Evolutionary conservation across 2,113 vertebrate species (phyloP).

Genomic region (Ptychochromis oligacanthus): DNA sequence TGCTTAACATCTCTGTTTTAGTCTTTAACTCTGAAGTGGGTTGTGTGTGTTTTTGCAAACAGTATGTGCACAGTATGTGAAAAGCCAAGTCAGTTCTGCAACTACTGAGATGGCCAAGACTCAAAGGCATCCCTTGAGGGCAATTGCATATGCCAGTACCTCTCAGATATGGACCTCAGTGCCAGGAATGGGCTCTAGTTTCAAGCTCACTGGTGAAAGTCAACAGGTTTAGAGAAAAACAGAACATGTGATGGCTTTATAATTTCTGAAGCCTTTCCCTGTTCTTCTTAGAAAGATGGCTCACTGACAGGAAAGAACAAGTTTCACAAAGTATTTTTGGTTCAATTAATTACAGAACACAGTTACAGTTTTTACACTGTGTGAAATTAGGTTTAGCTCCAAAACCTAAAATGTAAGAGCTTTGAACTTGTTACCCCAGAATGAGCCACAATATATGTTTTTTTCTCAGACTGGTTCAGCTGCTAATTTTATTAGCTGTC

Average conservation of each 20-base stretch:
- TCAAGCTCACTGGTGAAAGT: constrained; percentile 38
- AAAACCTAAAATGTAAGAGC: no score
- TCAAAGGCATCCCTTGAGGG: constrained; percentile 49
- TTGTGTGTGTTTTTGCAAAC: neutral
- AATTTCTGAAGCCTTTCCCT: constrained; percentile 11
- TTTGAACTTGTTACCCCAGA: no score
- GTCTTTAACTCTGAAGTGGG: neutral
- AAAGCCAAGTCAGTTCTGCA: constrained; percentile 27
- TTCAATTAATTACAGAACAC: neutral
- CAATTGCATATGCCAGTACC: constrained; percentile 46
- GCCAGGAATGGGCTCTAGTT: constrained; percentile 56
- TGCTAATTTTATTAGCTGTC: no score
- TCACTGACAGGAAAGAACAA: neutral
- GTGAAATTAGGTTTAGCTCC: no score
- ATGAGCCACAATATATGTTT: no score
- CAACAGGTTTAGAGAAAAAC: constrained; percentile 27
- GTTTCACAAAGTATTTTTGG: neutral
- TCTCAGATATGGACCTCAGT: constrained; percentile 50
- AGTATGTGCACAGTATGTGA: constrained; percentile 14
- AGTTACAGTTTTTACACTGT: no score
- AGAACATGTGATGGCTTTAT: constrained; percentile 25
- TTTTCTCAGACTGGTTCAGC: no score
- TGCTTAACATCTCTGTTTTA: constrained; percentile 14
- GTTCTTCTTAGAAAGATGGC: constrained; percentile 3
- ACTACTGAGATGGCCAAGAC: constrained; percentile 40